Conservation (phyloP, 2,113 vertebrate species). For the Mormyrus iriodes region DNA sequence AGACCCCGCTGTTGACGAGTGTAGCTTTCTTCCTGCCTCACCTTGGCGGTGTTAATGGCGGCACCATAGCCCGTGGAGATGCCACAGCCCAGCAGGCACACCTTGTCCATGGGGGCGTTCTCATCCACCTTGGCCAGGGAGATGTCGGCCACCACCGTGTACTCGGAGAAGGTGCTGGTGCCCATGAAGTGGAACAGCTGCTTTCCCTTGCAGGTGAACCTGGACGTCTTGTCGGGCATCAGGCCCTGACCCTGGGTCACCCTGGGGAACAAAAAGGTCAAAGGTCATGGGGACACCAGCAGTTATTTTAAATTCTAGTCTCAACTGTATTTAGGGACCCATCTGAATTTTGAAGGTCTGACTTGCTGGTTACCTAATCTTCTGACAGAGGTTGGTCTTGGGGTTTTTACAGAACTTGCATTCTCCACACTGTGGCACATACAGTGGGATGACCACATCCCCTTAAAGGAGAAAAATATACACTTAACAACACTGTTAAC, state of each 20-base stretch:
- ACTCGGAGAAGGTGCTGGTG: slow-evolving; percentile 74
- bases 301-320: not conserved
- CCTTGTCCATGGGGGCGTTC: slow-evolving; percentile 63
- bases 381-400: slow-evolving; percentile 69
- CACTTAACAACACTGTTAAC: not conserved
- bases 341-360: not conserved
- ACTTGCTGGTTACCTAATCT: slow-evolving; percentile 54
- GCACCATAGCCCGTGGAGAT: slow-evolving; percentile 72
- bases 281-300: not conserved
- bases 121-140: slow-evolving; percentile 64
- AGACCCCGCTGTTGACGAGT: not conserved
- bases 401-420: slow-evolving; percentile 75
- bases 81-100: slow-evolving; percentile 69
- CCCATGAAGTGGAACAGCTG: slow-evolving; percentile 69
- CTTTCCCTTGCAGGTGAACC: slow-evolving; percentile 72
- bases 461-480: slow-evolving; percentile 47
- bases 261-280: slow-evolving; percentile 34
- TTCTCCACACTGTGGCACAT: slow-evolving; percentile 71
- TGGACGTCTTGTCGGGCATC: slow-evolving; percentile 82
- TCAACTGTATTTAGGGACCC: no score
- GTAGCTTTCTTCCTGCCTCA: slow-evolving; percentile 15
- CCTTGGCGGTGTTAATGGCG: slow-evolving; percentile 69
- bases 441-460: slow-evolving; percentile 73
- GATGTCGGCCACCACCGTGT: slow-evolving; percentile 70
- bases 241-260: slow-evolving; percentile 63